Conservation (phyloP, 2,888 invertebrate species). For the Agrochola circellaris region DNA sequence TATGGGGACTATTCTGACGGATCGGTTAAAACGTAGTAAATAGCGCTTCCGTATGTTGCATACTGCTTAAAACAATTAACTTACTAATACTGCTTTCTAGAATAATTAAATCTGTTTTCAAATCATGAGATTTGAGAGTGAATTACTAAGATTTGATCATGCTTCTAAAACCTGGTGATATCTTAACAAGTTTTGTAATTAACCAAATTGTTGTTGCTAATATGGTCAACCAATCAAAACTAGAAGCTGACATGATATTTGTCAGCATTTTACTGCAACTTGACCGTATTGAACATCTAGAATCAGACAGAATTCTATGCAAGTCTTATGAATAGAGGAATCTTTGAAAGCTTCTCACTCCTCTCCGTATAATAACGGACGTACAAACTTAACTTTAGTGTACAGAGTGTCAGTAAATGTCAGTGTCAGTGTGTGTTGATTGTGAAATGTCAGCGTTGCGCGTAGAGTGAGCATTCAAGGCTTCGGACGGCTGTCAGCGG, state of each 20-base stretch:
- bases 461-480: constrained; percentile 66
- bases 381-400: constrained; percentile 8
- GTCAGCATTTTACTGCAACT: neutral
- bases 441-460: constrained; percentile 56
- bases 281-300: neutral
- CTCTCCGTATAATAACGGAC: neutral
- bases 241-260: neutral
- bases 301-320: neutral
- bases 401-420: constrained; percentile 30
- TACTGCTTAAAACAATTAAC: neutral
- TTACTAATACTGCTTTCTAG: neutral
- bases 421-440: constrained; percentile 46
- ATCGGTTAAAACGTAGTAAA: constrained; percentile 8
- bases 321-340: neutral
- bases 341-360: constrained; percentile 2
- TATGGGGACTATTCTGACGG: neutral
- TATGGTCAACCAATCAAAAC: neutral
- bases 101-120: neutral
- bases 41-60: neutral
- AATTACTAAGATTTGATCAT: neutral
- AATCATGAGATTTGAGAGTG: neutral
- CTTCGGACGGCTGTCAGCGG: constrained; percentile 64
- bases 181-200: neutral
- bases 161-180: neutral
- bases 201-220: neutral